These are phyloP conservation scores for Notoglanidium macrostoma DNA, from an alignment of 2,797 vertebrate genomes.

Conservation along the genomic window DNA sequence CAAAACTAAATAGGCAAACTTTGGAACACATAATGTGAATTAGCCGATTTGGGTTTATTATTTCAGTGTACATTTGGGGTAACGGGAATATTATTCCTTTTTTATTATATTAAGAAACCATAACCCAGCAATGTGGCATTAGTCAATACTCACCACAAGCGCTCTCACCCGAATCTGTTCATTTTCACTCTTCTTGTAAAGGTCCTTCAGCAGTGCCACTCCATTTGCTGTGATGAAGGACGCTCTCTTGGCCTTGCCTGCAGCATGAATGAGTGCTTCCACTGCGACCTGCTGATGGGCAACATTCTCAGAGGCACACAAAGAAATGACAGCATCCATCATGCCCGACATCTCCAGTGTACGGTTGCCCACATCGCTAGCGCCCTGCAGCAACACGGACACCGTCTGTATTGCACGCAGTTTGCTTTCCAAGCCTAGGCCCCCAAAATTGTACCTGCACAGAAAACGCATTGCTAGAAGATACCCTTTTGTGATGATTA, in stretches of 20 bases:
- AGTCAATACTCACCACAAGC: conserved; percentile 83
- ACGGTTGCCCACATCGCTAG: conserved; percentile 88
- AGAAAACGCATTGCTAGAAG: conserved; percentile 33
- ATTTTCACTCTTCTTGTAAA: conserved; percentile 93
- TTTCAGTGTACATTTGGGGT: not conserved
- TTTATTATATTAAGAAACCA: not conserved
- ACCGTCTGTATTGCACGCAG: conserved; percentile 91
- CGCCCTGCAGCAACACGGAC: conserved; percentile 93
- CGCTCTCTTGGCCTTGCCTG: conserved; percentile 93
- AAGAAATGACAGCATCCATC: conserved; percentile 88
- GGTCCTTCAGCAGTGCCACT: conserved; percentile 91
- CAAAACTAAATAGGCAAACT: not conserved
- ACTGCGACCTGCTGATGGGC: conserved; percentile 92
- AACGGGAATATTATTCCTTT: not conserved
- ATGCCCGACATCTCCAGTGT: conserved; percentile 91
- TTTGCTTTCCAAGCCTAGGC: conserved; percentile 75
- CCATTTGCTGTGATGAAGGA: conserved; percentile 96
- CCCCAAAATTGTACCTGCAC: conserved; percentile 84
- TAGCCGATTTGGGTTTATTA: not conserved
- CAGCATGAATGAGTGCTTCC: conserved; percentile 93
- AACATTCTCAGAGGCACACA: conserved; percentile 86
- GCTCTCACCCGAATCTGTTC: conserved; percentile 95
- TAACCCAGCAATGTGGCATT: not conserved
- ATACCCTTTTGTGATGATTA: not conserved
- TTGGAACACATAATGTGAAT: not conserved